Base-by-base conservation (phyloP, 2,797 vertebrate genomes). In the Ctenopoma kingsleyae region DNA sequence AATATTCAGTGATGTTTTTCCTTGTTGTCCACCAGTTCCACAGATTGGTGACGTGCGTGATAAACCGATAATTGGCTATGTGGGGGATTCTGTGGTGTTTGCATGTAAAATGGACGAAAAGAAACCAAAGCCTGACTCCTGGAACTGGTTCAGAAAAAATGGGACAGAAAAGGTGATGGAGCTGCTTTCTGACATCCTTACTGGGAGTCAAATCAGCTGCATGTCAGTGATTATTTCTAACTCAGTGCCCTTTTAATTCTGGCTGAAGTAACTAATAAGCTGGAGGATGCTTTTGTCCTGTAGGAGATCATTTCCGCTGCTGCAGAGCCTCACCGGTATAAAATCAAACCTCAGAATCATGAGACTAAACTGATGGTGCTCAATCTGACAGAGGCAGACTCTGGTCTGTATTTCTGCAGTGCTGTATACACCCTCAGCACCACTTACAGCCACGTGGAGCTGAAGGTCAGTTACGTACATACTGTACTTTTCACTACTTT, bases 61-160 rank as follows among this genome's bases (percentile, higher is more conserved):
- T 23, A 97, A 95, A 60, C 91, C 93, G 0, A 2, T 96, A 8
- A 82, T 98, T 52, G 91, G 89, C 74, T 99, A 98, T 0, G 58
- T 90, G 60, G 91, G 95, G 8, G 96, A 98, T 85, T 78, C 57
- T 8, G 90, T 89, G 58, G 77, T 95, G 52, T 61, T 98, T 41
- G 0, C 63, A 0, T 98, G 97, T 88, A 91, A 92, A 73, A 91
- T 92, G 80, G 85, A 81, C 0, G 76, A 84, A 0, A 8, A 0
- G 35, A 71, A 67, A 3, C 78, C 89, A 32, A 8, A 17, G 20
- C 92, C 96, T 10, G 52, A 23, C 23, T 53, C 63, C 49, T 99
- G 97, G 97, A 76, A 47, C 13, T 98, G 97, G 97, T 96, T 93
- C 64, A 91, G 13, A 63, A 55, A 13, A 17, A 98, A 96, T 40